These are phyloP conservation scores for Amphiprion clarkii DNA, from an alignment of 2,797 vertebrate genomes.

Conservation along the genomic window DNA sequence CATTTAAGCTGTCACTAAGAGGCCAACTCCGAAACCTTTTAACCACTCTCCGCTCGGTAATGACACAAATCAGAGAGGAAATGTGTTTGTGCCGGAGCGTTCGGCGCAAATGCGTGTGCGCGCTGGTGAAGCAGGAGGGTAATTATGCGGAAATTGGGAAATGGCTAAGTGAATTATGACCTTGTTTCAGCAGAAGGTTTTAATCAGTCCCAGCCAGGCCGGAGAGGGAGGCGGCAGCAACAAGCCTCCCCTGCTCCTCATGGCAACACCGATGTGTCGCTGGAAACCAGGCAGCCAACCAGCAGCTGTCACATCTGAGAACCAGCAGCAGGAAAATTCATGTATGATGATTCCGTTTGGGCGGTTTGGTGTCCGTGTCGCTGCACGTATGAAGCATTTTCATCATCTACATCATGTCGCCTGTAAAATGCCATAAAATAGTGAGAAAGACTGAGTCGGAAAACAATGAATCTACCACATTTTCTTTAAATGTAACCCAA, in stretches of 20 bases:
- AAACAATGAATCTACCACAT: too few species aligned
- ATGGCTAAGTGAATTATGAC: constrained; percentile 85
- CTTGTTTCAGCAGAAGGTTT: constrained; percentile 82
- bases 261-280: constrained; percentile 49
- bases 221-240: constrained; percentile 49
- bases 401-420: too few species aligned
- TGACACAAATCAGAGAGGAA: constrained; percentile 82
- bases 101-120: constrained; percentile 39
- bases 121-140: constrained; percentile 56
- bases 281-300: constrained; percentile 44
- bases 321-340: background rate
- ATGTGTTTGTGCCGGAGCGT: constrained; percentile 68
- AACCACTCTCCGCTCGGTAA: constrained; percentile 82
- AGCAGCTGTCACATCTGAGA: constrained; percentile 8
- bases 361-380: background rate
- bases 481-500: background rate
- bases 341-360: background rate
- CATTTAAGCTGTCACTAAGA: constrained; percentile 86
- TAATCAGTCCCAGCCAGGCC: constrained; percentile 78
- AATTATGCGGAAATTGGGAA: constrained; percentile 85
- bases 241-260: constrained; percentile 44
- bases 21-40: constrained; percentile 83
- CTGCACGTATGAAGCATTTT: background rate
- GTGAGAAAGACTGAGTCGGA: background rate
- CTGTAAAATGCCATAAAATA: too few species aligned